A percentile compares a stretch with the other conserved stretches of the same genome.
Conservation (phyloP, 2,797 vertebrate species). For the Hirundo rustica region DNA sequence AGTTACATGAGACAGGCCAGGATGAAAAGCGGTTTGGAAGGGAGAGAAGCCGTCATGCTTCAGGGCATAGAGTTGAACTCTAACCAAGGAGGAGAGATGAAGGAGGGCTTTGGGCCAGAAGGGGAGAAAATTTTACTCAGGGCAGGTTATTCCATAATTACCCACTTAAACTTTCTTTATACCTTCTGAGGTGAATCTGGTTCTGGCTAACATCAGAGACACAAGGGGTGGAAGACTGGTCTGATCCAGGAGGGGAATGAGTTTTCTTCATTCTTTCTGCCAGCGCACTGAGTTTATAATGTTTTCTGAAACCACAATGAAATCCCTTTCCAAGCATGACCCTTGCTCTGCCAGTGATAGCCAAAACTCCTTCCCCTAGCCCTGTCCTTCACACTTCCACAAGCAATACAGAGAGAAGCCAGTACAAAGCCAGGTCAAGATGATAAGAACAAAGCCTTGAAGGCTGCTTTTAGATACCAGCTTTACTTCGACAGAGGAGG, state of each 20-base stretch:
- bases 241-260: slow-evolving; percentile 25
- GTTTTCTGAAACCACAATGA: slow-evolving; percentile 33
- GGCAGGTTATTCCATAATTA: slow-evolving; percentile 50
- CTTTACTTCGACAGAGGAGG: slow-evolving; percentile 68
- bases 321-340: slow-evolving; percentile 35
- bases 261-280: slow-evolving; percentile 37
- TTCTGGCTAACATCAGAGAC: slow-evolving; percentile 51
- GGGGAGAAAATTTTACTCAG: slow-evolving; percentile 15
- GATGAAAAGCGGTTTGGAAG: slow-evolving; percentile 47
- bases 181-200: slow-evolving; percentile 32
- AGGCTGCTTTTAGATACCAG: slow-evolving; percentile 62
- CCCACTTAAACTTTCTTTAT: slow-evolving; percentile 46
- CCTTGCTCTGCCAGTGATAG: slow-evolving; percentile 56
- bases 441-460: slow-evolving; percentile 64
- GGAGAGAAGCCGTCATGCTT: slow-evolving; percentile 41
- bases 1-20: slow-evolving; percentile 48
- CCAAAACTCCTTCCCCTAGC: slow-evolving; percentile 60
- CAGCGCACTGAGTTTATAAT: background rate
- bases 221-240: slow-evolving; percentile 11
- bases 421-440: slow-evolving; percentile 54
- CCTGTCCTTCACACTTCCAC: slow-evolving; percentile 61
- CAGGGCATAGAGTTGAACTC: slow-evolving; percentile 53
- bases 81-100: slow-evolving; percentile 43
- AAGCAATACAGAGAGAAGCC: slow-evolving; percentile 42
- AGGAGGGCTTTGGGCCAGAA: slow-evolving; percentile 46